Base-by-base conservation (phyloP, 2,113 vertebrate species). In the Montifringilla adamsi region DNA sequence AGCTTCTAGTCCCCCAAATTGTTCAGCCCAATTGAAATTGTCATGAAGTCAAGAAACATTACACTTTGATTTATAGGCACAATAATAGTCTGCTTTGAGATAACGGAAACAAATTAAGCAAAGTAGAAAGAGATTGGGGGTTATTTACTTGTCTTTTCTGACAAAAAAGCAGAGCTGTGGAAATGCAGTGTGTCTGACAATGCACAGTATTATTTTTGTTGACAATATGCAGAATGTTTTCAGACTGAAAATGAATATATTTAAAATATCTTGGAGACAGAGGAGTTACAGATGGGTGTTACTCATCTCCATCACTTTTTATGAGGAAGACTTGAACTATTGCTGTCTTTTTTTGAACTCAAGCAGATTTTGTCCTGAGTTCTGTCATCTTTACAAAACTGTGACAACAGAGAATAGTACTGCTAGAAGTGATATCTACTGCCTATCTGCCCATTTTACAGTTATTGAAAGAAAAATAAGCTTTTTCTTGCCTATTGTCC, bases 31-130 rank as follows among this genome's bases (percentile, higher is more conserved):
- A 87, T 89, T 90, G 35, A 96, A 64, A 85, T 52, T 94, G 89
- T 89, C 67, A 69, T 58, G 55, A 37, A 87, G 73, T 87, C 79
- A 67, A 84, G 77, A 95, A 85, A 37, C 37, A 75, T 92, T 89
- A 78, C 0, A 0, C 50, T 95, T 93, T 85, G 83, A 94, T 96
- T 87, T 97, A 93, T 80, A 96, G 95, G 89, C 70, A 94, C 19
- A 80, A 16, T 89, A 94, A 93, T 83, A 91, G 52, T 60, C 63
- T 89, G 37, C 44, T 95, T 93, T 83, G 89, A 96, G 91, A 95
- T 64, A 96, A 67, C 49, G 91, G 85, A 97, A 96, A 94, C 87
- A 96, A 96, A 96, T 96, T 94, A 97, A 79, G 84, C 52, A 93
- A 95, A 97, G 56, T 93, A 92, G 74, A 77, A 30, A 8, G 70